These are phyloP conservation scores for Oncopeltus fasciatus DNA, from an alignment of 1,140 invertebrate species.

Conservation along the genomic window DNA sequence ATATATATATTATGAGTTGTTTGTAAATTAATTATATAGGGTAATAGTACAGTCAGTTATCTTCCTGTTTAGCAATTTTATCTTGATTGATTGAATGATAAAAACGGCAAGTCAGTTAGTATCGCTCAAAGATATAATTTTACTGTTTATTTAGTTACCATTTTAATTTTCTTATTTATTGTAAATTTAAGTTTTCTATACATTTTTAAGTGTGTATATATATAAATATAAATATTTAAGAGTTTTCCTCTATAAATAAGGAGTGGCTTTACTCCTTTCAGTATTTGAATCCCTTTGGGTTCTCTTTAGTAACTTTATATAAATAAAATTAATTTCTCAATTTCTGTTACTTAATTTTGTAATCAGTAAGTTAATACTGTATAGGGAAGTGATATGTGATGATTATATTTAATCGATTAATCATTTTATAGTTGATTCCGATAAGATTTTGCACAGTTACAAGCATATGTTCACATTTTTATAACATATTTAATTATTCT, in stretches of 20 bases:
- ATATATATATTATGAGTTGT: background rate
- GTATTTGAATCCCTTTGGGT: background rate
- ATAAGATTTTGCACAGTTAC: background rate
- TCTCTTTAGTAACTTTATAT: background rate
- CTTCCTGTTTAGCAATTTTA: background rate
- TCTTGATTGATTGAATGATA: background rate
- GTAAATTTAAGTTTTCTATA: background rate
- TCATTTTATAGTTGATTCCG: background rate
- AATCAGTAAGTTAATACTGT: background rate
- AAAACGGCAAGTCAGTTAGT: background rate
- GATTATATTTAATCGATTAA: background rate
- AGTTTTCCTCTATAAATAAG: background rate
- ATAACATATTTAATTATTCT: background rate
- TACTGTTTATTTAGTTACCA: background rate
- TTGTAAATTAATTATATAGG: background rate
- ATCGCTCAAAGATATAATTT: background rate
- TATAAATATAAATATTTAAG: background rate
- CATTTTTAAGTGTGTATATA: constrained; percentile 1
- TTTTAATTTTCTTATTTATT: constrained; percentile 7
- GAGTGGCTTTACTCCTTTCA: background rate
- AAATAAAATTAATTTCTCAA: background rate
- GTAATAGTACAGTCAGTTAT: background rate
- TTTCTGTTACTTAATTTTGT: background rate
- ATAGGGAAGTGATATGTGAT: background rate
- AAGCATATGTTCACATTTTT: background rate